A percentile compares a stretch with the other conserved stretches of the same genome.
Conservation (phyloP, 2,113 vertebrate species). For the Sinocyclocheilus maitianheensis region DNA sequence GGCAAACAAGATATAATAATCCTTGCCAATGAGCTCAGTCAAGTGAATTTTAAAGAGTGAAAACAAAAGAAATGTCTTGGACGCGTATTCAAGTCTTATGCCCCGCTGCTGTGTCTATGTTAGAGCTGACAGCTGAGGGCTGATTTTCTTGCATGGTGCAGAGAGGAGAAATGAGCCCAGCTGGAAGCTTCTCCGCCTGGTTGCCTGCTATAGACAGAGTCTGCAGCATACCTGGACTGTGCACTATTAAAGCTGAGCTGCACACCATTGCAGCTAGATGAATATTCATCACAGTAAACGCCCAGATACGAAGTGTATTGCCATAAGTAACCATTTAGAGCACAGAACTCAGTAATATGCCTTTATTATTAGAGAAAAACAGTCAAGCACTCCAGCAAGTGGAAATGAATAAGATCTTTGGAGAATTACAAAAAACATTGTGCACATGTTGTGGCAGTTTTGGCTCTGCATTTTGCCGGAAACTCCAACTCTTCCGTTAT, state of each 20-base stretch:
- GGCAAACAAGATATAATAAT: neutral
- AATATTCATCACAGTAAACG: slow-evolving; percentile 38
- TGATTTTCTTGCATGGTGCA: slow-evolving; percentile 8
- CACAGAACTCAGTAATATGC: slow-evolving; percentile 24
- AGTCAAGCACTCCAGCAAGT: neutral
- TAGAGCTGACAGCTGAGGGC: neutral
- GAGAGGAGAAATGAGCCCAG: slow-evolving; percentile 18
- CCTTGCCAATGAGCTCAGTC: neutral
- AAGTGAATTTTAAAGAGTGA: neutral
- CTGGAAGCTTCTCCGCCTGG: neutral
- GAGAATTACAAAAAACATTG: neutral
- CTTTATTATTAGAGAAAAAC: neutral
- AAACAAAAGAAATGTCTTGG: neutral
- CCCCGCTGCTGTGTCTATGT: slow-evolving; percentile 6
- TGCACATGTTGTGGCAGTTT: too few species aligned
- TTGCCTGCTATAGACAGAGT: slow-evolving; percentile 11
- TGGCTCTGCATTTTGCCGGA: neutral
- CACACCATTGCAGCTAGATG: slow-evolving; percentile 12
- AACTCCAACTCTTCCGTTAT: neutral
- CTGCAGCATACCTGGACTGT: neutral
- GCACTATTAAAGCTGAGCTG: slow-evolving; percentile 5
- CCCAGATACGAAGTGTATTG: slow-evolving; percentile 9
- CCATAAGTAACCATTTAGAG: slow-evolving; percentile 38
- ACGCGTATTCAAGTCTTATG: neutral
- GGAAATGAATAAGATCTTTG: neutral